Conservation (phyloP, 2,113 vertebrate genomes). For the Oplegnathus fasciatus region DNA sequence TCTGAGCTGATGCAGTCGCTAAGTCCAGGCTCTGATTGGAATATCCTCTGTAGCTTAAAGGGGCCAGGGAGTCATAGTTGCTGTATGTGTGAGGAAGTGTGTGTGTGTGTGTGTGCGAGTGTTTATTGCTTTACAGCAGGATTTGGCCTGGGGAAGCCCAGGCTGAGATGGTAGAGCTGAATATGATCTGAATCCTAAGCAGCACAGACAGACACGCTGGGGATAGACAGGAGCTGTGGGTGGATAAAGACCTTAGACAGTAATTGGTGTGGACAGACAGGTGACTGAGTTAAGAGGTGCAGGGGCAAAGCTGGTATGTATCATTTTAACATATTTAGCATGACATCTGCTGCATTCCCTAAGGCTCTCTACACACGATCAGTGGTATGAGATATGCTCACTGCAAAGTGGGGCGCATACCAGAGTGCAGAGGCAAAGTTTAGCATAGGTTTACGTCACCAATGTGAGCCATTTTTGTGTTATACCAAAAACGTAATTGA, state of each 20-base stretch:
- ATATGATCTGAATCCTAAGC: conserved; percentile 25
- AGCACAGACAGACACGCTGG: neutral
- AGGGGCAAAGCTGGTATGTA: neutral
- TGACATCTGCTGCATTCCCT: neutral
- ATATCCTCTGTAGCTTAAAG: conserved; percentile 30
- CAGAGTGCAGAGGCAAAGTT: neutral
- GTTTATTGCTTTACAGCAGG: neutral
- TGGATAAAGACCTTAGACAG: neutral
- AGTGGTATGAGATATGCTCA: neutral
- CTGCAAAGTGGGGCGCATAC: too few species aligned
- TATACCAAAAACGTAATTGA: too few species aligned
- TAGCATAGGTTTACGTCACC: neutral
- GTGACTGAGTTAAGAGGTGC: neutral
- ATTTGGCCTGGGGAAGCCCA: conserved; percentile 1
- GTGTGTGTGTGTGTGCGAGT: neutral
- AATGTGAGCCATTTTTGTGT: neutral
- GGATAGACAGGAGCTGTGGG: neutral
- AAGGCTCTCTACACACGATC: neutral
- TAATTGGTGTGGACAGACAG: neutral
- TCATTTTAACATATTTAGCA: neutral
- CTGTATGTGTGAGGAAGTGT: neutral
- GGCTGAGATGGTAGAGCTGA: neutral
- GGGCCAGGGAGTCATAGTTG: neutral
- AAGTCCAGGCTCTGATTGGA: conserved; percentile 17
- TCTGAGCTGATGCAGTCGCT: neutral